Evolutionary conservation across 1,140 invertebrate species (phyloP), one percentile per base, ranked within the genome.

Genomic region (Varroa destructor): DNA sequence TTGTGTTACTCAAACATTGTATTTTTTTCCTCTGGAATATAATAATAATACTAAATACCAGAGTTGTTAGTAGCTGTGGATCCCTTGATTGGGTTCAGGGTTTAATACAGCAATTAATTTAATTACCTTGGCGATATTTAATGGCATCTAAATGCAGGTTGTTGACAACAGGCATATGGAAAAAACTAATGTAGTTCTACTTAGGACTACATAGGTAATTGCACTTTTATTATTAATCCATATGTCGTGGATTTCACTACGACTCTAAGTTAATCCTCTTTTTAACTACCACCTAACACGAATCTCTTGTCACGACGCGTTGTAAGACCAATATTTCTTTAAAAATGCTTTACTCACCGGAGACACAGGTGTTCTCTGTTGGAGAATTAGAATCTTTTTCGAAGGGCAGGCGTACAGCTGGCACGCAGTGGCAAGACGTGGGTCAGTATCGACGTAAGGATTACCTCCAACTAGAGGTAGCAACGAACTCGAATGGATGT

Each of bases 371-470:
- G 61, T 67, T 40, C 61, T 40, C 46, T 67, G 61, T 40, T 67
- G 61, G 14, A 67, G 40, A 5, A 67, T 14, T 1, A 67, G 61
- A 36, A 67, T 67, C 12, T 67, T 14, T 37, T 67, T 12, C 37
- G 61, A 67, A 12, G 61, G 37, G 37, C 61, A 67, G 40, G 61
- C 61, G 61, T 67, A 67, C 12, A 67, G 61, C 61, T 67, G 61
- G 8, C 61, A 67, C 12, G 61, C 61, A 1, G 61, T 67, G 10
- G 61, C 61, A 14, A 67, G 46, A 4, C 61, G 61, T 12, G 61
- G 61, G 46, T 67, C 61, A 12, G 40, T 46, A 40, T 67, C 61
- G 40, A 43, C 46, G 61, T 67, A 67, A 10, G 61, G 61, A 8
- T 67, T 67, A 0, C 61, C 61, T 40, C 61, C 61, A 40, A 67